Base-by-base conservation (phyloP, 2,888 invertebrate species). In the Drosophila maculinotata region DNA sequence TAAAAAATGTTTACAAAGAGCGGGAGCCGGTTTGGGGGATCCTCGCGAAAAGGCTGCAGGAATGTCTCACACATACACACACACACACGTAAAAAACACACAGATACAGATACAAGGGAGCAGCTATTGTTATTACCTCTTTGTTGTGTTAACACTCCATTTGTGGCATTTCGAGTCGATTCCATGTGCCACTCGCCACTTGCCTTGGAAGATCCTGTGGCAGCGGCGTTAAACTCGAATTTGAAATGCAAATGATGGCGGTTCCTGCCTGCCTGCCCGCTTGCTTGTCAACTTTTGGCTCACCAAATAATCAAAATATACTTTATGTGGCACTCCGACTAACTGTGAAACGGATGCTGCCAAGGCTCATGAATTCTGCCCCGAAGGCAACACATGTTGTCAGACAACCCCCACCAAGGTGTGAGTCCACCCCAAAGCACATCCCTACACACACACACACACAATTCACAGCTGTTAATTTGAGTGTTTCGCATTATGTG, bases 131-230 rank as follows among this genome's bases (percentile, higher is more conserved):
- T 85, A 83, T 86, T 80, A 85, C 86, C 83, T 85, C 83, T 83
- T 83, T 83, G 83, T 74, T 83, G 78, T 83, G 86, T 83, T 83
- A 83, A 78, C 83, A 82, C 86, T 54, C 80, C 86, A 83, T 83
- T 83, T 86, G 80, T 67, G 86, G 83, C 66, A 80, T 76, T 82
- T 72, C 49, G 74, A 75, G 79, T 78, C 74, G 65, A 69, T 66
- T 73, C 76, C 68, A 47, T 60, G 74, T 64, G 68, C 52, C 69
- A 47, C 26, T 23, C 48, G 17, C 44, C 26, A 30, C 12, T 12
- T 33, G 31, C 31, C 15, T 25, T 17, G 30, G 25, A 57, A 52
- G 75, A 53, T 65, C 36, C 52, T 62, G 58, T 48, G 52, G 41
- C 47, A 49, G 5, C 26, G 58, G 63, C 70, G 66, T 74, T 81